Percentiles rank a stretch among this genome's conserved stretches.
Conservation (phyloP, 2,888 invertebrate genomes). For the Exephanes ischioxanthus region DNA sequence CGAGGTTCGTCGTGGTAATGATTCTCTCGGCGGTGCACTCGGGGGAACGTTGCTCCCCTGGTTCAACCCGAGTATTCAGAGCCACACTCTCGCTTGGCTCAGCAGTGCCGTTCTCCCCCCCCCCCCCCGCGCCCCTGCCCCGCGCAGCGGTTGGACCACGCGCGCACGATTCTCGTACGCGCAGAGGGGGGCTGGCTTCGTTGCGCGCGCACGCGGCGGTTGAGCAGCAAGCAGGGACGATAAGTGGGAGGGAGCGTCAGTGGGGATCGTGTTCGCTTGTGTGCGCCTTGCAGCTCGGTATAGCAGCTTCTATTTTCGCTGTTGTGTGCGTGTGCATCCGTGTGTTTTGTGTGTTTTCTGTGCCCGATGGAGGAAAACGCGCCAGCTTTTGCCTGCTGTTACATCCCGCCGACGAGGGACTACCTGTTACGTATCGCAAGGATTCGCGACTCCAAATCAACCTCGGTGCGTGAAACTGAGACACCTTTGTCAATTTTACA, state of each 20-base stretch:
- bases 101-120: conserved; percentile 1
- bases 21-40: conserved; percentile 78
- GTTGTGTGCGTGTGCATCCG: not conserved
- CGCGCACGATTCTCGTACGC: conserved; percentile 43
- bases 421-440: conserved; percentile 13
- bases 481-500: conserved; percentile 5
- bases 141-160: conserved; percentile 62
- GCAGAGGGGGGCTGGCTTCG: conserved; percentile 46
- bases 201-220: conserved; percentile 69
- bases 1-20: conserved; percentile 84
- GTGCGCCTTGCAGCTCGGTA: conserved; percentile 10
- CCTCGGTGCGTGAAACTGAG: conserved; percentile 37
- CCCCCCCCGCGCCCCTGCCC: conserved; percentile 36
- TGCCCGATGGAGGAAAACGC: conserved; percentile 22
- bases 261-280: conserved; percentile 36
- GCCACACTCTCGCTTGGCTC: conserved; percentile 45
- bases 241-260: not conserved
- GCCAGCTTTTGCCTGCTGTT: conserved; percentile 5
- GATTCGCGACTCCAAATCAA: conserved; percentile 20
- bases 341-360: not conserved
- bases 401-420: conserved; percentile 9
- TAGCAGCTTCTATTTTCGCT: conserved; percentile 6
- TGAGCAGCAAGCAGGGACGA: conserved; percentile 24
- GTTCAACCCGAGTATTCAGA: conserved; percentile 68
- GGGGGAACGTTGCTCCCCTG: conserved; percentile 78